phyloP scores from a whole-genome alignment of 2,888 invertebrate species.

The Hedychridium roseum region DNA sequence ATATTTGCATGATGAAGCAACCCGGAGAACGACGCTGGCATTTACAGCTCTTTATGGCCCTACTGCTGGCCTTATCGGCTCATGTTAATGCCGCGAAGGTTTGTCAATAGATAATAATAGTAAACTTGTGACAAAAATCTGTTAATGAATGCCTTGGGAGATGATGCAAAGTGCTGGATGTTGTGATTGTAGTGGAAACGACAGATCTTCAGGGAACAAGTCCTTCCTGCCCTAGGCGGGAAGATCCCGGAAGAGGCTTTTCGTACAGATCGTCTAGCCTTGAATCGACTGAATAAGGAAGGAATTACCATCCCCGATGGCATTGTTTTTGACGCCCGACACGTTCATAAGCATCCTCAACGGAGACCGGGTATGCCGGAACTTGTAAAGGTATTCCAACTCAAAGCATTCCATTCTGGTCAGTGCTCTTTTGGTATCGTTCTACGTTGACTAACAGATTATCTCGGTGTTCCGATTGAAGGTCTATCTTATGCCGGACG shows the following conservation, averaged over 20 bases:
- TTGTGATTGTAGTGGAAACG: slow-evolving; percentile 65
- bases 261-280: slow-evolving; percentile 67
- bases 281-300: slow-evolving; percentile 71
- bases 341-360: slow-evolving; percentile 53
- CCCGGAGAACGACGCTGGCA: too few relatives aligned
- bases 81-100: too few relatives aligned
- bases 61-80: too few relatives aligned
- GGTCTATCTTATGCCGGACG: slow-evolving; percentile 67
- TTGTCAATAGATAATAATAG: too few relatives aligned
- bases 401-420: neutral
- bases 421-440: neutral
- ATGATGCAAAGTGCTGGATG: neutral
- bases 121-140: too few relatives aligned
- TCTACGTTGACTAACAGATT: neutral
- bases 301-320: slow-evolving; percentile 71
- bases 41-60: too few relatives aligned
- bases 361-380: slow-evolving; percentile 44
- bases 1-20: too few relatives aligned
- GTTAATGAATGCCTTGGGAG: neutral
- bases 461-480: slow-evolving; percentile 21
- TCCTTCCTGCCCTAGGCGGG: slow-evolving; percentile 70
- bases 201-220: slow-evolving; percentile 72
- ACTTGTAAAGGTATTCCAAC: slow-evolving; percentile 44
- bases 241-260: slow-evolving; percentile 73
- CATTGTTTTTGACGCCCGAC: slow-evolving; percentile 65